A percentile compares a stretch with the other conserved stretches of the same genome.
Evolutionary conservation across 2,797 vertebrate genomes (phyloP).

Genomic region (Macrochelys suwanniensis): DNA sequence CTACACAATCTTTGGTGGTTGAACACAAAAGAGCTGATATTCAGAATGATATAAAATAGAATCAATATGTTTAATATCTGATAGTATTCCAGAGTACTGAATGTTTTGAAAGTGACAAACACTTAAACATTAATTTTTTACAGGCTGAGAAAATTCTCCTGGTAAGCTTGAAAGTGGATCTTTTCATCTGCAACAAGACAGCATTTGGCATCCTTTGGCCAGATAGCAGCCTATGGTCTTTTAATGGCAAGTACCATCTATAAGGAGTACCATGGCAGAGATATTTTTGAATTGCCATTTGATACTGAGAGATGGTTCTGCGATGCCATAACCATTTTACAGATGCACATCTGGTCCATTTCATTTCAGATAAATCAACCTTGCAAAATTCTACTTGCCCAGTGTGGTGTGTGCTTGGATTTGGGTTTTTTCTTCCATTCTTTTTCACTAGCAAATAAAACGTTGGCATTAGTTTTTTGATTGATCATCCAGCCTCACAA

Average conservation of each 20-base stretch:
- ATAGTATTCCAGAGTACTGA: not conserved
- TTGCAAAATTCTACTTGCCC: not conserved
- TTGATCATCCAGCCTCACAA: not conserved
- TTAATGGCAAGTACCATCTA: not conserved
- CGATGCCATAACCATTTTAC: slow-evolving; percentile 6
- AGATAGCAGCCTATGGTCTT: not conserved
- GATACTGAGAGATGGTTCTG: not conserved
- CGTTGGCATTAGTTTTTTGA: not conserved
- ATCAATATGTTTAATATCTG: not conserved
- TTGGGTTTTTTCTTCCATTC: not conserved
- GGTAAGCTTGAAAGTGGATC: not conserved
- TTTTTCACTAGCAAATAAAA: not conserved
- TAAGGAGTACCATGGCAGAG: not conserved
- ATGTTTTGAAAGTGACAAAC: not conserved
- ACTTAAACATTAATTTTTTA: slow-evolving; percentile 6
- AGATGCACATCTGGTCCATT: not conserved
- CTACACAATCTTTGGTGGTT: not conserved
- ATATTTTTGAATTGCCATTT: not conserved
- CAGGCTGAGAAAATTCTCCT: not conserved
- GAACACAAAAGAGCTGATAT: not conserved
- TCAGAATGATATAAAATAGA: not conserved
- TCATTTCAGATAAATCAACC: slow-evolving; percentile 17
- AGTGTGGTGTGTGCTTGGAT: not conserved
- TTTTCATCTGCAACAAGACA: not conserved
- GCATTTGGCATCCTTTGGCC: not conserved